Conservation (phyloP, 2,888 invertebrate genomes). For the Lycia hirtaria region DNA sequence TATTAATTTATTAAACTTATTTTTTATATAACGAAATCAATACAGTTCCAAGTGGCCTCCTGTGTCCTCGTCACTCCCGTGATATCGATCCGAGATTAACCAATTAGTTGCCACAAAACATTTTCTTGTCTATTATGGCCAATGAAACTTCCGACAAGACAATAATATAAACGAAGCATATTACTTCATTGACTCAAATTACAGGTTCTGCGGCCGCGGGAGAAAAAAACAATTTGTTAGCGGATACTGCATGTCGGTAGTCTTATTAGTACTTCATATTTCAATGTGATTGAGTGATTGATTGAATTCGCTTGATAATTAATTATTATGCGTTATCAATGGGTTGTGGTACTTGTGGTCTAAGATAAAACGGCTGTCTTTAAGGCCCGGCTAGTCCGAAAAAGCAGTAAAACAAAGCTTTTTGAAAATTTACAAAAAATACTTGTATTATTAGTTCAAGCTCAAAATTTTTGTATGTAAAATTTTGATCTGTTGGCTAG, state of each 20-base stretch:
- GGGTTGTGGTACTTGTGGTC: not conserved
- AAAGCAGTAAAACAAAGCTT: too few species aligned
- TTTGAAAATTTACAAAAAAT: too few species aligned
- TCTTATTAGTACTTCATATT: slow-evolving; percentile 25
- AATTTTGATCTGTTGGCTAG: too few species aligned
- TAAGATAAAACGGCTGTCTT: too few species aligned
- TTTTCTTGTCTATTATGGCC: slow-evolving; percentile 28
- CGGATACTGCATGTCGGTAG: slow-evolving; percentile 51
- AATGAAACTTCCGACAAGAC: slow-evolving; percentile 41
- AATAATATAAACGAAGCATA: slow-evolving; percentile 40
- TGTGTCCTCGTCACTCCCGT: slow-evolving; percentile 6
- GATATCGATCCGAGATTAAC: slow-evolving; percentile 15
- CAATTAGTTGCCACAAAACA: slow-evolving; percentile 17
- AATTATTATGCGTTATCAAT: slow-evolving; percentile 34
- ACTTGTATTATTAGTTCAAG: too few species aligned
- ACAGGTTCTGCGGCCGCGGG: slow-evolving; percentile 28
- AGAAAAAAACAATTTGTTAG: slow-evolving; percentile 40
- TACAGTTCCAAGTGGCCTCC: not conserved
- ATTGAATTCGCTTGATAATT: slow-evolving; percentile 42
- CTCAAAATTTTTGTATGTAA: too few species aligned
- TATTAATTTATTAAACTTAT: too few species aligned
- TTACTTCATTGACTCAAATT: slow-evolving; percentile 39
- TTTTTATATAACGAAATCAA: too few species aligned
- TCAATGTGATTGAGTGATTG: slow-evolving; percentile 46
- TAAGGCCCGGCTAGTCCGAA: too few species aligned